Evolutionary conservation across 2,888 invertebrate genomes (phyloP), one percentile per base, ranked within the genome.

Genomic region (Parascotia fuliginaria): DNA sequence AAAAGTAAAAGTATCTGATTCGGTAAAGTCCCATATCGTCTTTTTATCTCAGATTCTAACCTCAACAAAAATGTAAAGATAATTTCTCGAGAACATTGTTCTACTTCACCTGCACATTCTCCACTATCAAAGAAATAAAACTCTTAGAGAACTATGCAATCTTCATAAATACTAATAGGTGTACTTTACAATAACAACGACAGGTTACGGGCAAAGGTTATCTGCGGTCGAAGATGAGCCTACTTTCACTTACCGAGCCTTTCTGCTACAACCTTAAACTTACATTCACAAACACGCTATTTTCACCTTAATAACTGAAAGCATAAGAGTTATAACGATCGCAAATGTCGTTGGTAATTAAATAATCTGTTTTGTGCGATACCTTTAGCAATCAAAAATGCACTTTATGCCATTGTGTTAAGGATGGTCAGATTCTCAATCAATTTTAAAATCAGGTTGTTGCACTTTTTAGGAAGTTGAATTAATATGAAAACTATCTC

Each of bases 201-300:
- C 86, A 85, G 85, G 85, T 85, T 79, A 78, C 73, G 78, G 81
- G 63, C 82, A 87, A 76, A 85, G 89, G 88, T 87, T 86, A 89
- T 85, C 86, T 81, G 55, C 71, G 82, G 80, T 83, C 80, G 70
- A 65, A 79, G 89, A 89, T 87, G 89, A 79, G 83, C 85, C 83
- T 78, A 85, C 88, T 89, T 89, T 88, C 88, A 87, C 87, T 85
- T 66, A 66, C 73, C 76, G 70, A 73, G 75, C 74, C 68, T 73
- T 69, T 72, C 59, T 60, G 55, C 60, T 62, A 42, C 54, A 55
- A 46, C 61, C 13, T 32, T 34, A 53, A 43, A 27, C 0, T 12
- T 16, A 0, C 2, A 36, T 9, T 5, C 1, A 9, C 22, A 47
- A 0, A 4, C 55, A 64, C 19, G 13, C 47, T 2, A 66, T 42